Conservation (phyloP, 2,797 vertebrate species). For the Sphenodon punctatus region DNA sequence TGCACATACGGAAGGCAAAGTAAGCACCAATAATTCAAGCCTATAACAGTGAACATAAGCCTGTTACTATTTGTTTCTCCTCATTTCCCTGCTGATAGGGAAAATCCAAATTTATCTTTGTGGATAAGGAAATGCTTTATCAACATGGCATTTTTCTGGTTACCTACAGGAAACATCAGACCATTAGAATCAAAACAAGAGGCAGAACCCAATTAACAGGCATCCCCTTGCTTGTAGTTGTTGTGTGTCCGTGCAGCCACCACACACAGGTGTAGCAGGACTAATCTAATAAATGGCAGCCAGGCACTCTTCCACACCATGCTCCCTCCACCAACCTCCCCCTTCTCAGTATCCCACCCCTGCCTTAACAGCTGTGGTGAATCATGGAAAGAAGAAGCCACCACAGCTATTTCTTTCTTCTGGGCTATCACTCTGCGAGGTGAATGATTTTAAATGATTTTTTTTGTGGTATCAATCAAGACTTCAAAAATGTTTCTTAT, state of each 20-base stretch:
- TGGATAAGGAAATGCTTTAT: constrained; percentile 2
- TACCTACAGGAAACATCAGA: not conserved
- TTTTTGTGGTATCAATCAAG: no score
- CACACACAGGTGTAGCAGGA: not conserved
- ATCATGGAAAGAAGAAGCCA: no score
- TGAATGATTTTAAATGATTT: no score
- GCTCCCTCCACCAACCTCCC: no score
- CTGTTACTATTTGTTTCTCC: constrained; percentile 7
- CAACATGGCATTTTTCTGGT: not conserved
- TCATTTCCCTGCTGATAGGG: not conserved
- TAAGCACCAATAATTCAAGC: not conserved
- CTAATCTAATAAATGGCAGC: no score
- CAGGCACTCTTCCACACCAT: no score
- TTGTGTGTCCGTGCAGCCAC: not conserved
- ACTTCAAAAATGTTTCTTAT: no score
- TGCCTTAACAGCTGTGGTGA: no score
- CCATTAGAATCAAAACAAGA: not conserved
- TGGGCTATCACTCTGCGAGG: no score
- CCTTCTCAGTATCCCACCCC: no score
- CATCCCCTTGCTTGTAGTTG: not conserved
- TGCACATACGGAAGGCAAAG: not conserved
- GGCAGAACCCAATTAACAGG: no score
- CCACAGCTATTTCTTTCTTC: no score
- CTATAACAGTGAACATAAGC: not conserved
- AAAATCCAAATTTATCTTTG: not conserved